Conservation (phyloP, 35 echinoderm and acorn worm species). For the Ptychodera flava region DNA sequence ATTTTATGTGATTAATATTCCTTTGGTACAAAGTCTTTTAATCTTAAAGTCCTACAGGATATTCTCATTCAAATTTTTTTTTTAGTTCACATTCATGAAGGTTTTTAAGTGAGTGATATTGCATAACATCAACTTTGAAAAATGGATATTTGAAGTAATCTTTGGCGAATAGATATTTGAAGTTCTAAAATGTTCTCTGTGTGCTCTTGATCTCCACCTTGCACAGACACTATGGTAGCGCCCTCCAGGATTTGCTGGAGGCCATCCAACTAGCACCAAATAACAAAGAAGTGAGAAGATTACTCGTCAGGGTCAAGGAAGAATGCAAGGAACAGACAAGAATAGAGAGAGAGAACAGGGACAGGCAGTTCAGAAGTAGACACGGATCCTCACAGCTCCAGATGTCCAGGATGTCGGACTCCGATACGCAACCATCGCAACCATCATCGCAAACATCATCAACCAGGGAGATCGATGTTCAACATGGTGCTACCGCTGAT, state of each 20-base stretch:
- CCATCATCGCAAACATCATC: too few species aligned
- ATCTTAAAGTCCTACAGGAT: neutral
- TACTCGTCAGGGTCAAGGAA: constrained; percentile 89
- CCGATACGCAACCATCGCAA: too few species aligned
- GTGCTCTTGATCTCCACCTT: too few species aligned
- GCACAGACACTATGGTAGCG: constrained; percentile 94
- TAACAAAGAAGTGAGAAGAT: constrained; percentile 81
- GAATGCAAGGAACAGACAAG: constrained; percentile 97
- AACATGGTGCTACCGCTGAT: neutral
- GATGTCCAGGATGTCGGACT: neutral
- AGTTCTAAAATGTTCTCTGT: too few species aligned
- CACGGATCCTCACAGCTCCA: neutral
- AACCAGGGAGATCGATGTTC: too few species aligned
- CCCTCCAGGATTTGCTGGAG: constrained; percentile 86
- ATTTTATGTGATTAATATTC: too few species aligned
- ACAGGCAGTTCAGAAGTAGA: neutral
- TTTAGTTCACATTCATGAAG: constrained; percentile 10
- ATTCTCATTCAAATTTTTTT: neutral
- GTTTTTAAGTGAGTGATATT: too few species aligned
- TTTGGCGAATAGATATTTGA: too few species aligned
- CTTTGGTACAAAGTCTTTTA: too few species aligned
- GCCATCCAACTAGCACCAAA: constrained; percentile 92
- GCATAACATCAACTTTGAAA: too few species aligned
- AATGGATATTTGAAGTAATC: too few species aligned
- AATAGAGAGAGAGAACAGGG: constrained; percentile 51